A percentile compares a stretch with the other conserved stretches of the same genome.
Conservation (phyloP, 2,113 vertebrate species). For the Callipepla californica region DNA sequence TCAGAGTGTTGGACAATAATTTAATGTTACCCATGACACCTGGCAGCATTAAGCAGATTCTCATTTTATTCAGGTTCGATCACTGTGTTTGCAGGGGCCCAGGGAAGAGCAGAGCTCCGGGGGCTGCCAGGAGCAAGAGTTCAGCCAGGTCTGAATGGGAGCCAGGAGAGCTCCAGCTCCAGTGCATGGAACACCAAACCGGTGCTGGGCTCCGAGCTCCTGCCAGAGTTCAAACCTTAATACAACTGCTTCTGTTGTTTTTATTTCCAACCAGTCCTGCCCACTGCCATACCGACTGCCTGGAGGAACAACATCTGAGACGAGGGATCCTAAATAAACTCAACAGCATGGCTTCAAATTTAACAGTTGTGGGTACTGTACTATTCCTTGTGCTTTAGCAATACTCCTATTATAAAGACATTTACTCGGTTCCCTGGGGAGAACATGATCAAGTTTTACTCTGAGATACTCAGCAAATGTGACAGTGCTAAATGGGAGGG, state of each 20-base stretch:
- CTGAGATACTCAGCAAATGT: not conserved
- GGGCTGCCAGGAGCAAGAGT: not conserved
- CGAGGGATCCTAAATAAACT: not conserved
- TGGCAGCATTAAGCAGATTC: not conserved
- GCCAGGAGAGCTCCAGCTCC: not conserved
- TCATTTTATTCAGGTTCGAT: not conserved
- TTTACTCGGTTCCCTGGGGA: not conserved
- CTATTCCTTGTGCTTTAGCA: not conserved
- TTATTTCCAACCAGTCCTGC: not conserved
- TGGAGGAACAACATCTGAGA: not conserved
- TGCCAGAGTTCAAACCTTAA: not conserved
- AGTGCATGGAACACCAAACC: not conserved
- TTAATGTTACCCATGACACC: conserved; percentile 7
- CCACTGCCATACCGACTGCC: fast-evolving
- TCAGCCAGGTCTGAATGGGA: conserved; percentile 20
- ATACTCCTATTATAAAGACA: not conserved
- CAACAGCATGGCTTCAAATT: fast-evolving
- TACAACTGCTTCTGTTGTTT: fast-evolving
- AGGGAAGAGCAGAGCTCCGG: not conserved
- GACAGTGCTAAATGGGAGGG: conserved; percentile 28
- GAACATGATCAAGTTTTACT: conserved; percentile 9
- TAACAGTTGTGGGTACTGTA: not conserved
- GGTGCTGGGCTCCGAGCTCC: not conserved
- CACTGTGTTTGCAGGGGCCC: not conserved
- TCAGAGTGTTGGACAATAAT: not conserved